Percentiles rank a stretch among this genome's conserved stretches.
phyloP scores from a whole-genome alignment of 2,113 vertebrate genomes.

The Syngnathus floridae region DNA sequence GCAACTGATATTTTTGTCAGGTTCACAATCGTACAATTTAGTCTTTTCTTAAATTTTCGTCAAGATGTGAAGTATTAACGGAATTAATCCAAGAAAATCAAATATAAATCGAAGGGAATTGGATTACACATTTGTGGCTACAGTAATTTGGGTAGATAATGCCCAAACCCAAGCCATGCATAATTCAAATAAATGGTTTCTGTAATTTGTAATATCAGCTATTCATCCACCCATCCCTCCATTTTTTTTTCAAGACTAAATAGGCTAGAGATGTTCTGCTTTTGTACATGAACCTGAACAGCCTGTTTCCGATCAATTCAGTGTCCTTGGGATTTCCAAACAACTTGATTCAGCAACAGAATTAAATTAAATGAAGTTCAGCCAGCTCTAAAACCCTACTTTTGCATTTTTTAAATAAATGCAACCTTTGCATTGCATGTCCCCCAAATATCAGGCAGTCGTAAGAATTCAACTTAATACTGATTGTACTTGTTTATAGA shows the following conservation, averaged over 20 bases:
- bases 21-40: not conserved
- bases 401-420: not conserved
- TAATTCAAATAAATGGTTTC: not conserved
- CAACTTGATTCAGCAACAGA: no score
- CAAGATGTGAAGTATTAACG: not conserved
- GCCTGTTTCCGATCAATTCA: not conserved
- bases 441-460: not conserved
- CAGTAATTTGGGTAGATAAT: not conserved
- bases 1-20: not conserved
- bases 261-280: not conserved
- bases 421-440: not conserved
- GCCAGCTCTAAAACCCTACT: no score
- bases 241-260: not conserved
- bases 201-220: not conserved
- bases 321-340: no score
- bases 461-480: not conserved
- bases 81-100: not conserved
- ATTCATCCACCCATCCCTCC: not conserved
- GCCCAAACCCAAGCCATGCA: not conserved
- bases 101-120: not conserved
- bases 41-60: not conserved
- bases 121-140: not conserved
- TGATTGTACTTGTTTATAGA: no score
- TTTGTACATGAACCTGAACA: not conserved
- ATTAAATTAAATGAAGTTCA: no score